Conservation (phyloP, 2,888 invertebrate genomes). For the Perdita meconis region DNA sequence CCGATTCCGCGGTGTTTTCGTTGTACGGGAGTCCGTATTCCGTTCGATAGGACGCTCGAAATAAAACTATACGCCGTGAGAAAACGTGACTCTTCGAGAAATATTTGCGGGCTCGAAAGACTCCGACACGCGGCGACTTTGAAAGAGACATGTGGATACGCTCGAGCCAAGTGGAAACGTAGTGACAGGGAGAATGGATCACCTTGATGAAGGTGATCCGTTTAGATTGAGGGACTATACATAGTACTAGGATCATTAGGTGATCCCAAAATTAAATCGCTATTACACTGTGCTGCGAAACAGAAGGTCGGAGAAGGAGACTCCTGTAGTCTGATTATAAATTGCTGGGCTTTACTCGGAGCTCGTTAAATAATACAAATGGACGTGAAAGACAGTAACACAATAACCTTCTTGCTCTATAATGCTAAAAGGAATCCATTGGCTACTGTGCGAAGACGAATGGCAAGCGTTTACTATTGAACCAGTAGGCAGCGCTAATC, state of each 20-base stretch:
- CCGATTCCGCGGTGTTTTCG: background rate
- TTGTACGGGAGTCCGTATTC: background rate
- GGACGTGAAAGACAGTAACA: too few relatives aligned
- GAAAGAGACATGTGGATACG: background rate
- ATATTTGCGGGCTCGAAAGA: background rate
- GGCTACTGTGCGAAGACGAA: conserved; percentile 8
- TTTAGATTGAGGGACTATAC: conserved; percentile 3
- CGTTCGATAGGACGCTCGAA: background rate
- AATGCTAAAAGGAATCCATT: conserved; percentile 14
- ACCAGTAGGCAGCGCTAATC: conserved; percentile 24
- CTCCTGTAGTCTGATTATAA: background rate
- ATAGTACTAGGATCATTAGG: conserved; percentile 1
- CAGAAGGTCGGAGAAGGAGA: background rate
- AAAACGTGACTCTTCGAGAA: background rate
- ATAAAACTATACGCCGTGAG: background rate
- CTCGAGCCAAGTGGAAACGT: conserved; percentile 6
- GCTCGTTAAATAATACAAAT: too few relatives aligned
- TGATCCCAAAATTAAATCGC: conserved; percentile 3
- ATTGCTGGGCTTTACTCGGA: background rate
- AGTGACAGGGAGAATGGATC: conserved; percentile 10
- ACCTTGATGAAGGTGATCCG: conserved; percentile 14
- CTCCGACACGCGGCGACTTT: background rate
- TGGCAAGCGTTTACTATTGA: conserved; percentile 15
- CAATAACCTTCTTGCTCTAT: conserved; percentile 24
- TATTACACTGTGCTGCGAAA: background rate